Conservation (phyloP, 1,140 invertebrate species). For the Melitaea cinxia region DNA sequence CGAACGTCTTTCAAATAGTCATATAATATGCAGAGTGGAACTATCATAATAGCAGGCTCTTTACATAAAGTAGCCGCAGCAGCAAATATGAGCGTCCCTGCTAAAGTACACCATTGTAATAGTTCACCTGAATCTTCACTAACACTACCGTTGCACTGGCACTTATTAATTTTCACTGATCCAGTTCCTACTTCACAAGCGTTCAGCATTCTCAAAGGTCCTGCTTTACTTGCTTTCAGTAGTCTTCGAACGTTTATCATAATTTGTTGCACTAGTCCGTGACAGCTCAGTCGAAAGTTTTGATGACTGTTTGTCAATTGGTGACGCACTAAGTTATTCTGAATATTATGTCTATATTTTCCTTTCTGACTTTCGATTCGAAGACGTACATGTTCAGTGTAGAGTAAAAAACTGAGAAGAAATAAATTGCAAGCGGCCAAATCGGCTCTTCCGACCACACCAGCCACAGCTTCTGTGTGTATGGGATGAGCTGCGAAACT, state of each 20-base stretch:
- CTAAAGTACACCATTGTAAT: constrained; percentile 82
- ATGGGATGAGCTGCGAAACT: constrained; percentile 98
- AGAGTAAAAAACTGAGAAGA: constrained; percentile 92
- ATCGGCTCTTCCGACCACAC: constrained; percentile 97
- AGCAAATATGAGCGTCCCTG: constrained; percentile 83
- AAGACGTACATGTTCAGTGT: constrained; percentile 85
- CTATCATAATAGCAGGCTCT: constrained; percentile 95
- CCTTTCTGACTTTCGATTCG: constrained; percentile 75
- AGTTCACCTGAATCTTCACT: constrained; percentile 74
- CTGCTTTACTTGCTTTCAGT: constrained; percentile 65
- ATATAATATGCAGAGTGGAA: constrained; percentile 93
- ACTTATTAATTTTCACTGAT: constrained; percentile 63
- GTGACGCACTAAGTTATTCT: constrained; percentile 53
- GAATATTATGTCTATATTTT: constrained; percentile 56
- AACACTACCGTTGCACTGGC: constrained; percentile 70
- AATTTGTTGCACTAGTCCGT: constrained; percentile 69
- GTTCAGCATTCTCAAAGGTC: constrained; percentile 66
- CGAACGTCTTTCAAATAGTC: constrained; percentile 82
- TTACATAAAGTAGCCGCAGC: constrained; percentile 91
- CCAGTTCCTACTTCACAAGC: constrained; percentile 61
- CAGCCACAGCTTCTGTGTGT: constrained; percentile 97
- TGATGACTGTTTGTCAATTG: constrained; percentile 52
- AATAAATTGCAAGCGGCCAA: constrained; percentile 95
- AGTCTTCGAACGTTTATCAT: constrained; percentile 67
- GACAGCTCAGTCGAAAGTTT: constrained; percentile 67